Conservation (phyloP, 2,888 invertebrate species). For the Tipula helvola region DNA sequence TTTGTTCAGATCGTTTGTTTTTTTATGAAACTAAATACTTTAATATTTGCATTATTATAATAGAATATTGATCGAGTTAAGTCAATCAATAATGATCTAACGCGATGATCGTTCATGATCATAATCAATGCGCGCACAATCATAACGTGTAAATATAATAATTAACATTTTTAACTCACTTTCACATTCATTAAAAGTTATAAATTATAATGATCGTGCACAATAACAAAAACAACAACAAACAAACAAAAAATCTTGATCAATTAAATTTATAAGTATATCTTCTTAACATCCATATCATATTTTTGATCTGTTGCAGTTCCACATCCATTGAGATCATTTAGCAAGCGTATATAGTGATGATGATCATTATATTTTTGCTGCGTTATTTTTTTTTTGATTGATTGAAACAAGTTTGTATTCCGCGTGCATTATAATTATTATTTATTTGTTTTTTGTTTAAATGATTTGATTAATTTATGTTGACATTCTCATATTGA, state of each 20-base stretch:
- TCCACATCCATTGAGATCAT: not conserved
- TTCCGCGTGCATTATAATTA: slow-evolving; percentile 4
- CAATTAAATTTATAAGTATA: not conserved
- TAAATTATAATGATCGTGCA: not conserved
- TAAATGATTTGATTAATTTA: slow-evolving; percentile 4
- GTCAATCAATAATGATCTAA: not conserved
- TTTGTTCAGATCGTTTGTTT: not conserved
- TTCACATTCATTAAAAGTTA: not conserved
- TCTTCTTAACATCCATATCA: not conserved
- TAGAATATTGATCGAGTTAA: not conserved
- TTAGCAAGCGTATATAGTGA: not conserved
- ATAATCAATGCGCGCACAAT: not conserved
- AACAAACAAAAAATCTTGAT: not conserved
- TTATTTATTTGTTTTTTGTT: not conserved
- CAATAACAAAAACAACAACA: not conserved
- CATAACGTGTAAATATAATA: not conserved
- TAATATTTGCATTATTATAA: not conserved
- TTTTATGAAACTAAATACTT: not conserved
- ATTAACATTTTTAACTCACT: not conserved
- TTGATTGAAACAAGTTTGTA: not conserved
- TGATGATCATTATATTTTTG: not conserved
- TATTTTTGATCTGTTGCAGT: not conserved
- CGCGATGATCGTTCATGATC: not conserved
- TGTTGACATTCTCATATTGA: not conserved
- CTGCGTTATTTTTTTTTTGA: not conserved